Evolutionary conservation across 2,113 vertebrate species (phyloP).

Genomic region (Notothenia rossii): DNA sequence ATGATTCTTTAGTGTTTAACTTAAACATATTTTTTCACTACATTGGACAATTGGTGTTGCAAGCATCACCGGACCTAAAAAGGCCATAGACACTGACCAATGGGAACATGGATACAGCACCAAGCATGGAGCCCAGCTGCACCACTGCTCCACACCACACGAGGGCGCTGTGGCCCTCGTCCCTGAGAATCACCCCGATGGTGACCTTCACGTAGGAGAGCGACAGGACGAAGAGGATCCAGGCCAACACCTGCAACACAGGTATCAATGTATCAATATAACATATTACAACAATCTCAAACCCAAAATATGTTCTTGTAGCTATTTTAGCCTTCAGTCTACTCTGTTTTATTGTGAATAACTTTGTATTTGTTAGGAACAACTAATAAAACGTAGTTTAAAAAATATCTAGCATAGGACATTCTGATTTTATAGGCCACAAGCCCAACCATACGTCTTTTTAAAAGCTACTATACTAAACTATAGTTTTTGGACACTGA

Average conservation of each 20-base stretch:
- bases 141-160: constrained; percentile 90
- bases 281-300: not conserved
- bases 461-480: not conserved
- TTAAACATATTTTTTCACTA: constrained; percentile 35
- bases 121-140: constrained; percentile 89
- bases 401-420: not conserved
- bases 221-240: constrained; percentile 86
- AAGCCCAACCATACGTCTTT: not conserved
- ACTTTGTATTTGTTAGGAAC: not conserved
- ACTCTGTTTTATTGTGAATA: not conserved
- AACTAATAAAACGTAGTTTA: not conserved
- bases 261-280: not conserved
- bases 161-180: constrained; percentile 88
- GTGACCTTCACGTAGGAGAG: constrained; percentile 90
- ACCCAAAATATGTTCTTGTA: not conserved
- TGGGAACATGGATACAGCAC: constrained; percentile 87
- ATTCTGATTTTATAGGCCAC: not conserved
- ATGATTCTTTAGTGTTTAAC: constrained; percentile 12
- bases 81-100: constrained; percentile 84
- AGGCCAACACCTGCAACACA: constrained; percentile 83
- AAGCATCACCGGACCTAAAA: constrained; percentile 85
- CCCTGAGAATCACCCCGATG: constrained; percentile 86
- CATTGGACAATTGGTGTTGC: constrained; percentile 82
- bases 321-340: not conserved
- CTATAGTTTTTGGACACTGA: not conserved